Evolutionary conservation across 2,797 vertebrate genomes (phyloP), one percentile per base, ranked within the genome.

Genomic region (Oreochromis grahami): DNA sequence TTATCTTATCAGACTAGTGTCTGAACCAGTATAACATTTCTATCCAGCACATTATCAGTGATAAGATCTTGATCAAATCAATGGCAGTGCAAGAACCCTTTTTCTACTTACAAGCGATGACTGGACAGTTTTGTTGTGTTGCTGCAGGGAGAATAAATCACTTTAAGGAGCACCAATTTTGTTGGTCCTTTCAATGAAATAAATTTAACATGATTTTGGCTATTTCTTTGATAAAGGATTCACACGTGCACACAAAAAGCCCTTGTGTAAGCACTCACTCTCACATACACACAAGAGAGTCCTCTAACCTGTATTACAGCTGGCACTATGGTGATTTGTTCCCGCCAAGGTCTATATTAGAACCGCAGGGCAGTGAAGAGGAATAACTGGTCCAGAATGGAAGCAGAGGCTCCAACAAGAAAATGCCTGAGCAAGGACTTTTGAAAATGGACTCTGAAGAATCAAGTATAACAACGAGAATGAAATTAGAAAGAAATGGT

Each of bases 191-290:
- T 53, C 82, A 79, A 8, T 41, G 5, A 88, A 90, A 91, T 85
- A 82, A 84, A 87, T 89, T 58, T 60, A 76, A 84, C 82, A 84
- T 78, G 41, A 78, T 74, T 82, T 78, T 90, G 90, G 88, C 87
- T 76, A 70, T 19, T 84, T 84, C 50, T 83, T 77, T 88, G 43
- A 79, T 43, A 50, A 56, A 24, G 43, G 77, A 77, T 43, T 78
- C 74, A 80, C 65, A 74, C 34, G 26, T 43, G 51, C 53, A 76
- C 41, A 45, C 65, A 77, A 65, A 78, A 45, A 86, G n/a, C 52
- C 70, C 63, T 76, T 17, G 48, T 78, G 50, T 83, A 78, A 80
- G 53, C 70, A 38, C 17, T 29, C 21, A 76, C 21, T 58, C 53
- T 53, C 65, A 55, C 72, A 58, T 19, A 76, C 72, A 29, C 72